Conservation (phyloP, 2,113 vertebrate genomes). For the Bubalus kerabau region DNA sequence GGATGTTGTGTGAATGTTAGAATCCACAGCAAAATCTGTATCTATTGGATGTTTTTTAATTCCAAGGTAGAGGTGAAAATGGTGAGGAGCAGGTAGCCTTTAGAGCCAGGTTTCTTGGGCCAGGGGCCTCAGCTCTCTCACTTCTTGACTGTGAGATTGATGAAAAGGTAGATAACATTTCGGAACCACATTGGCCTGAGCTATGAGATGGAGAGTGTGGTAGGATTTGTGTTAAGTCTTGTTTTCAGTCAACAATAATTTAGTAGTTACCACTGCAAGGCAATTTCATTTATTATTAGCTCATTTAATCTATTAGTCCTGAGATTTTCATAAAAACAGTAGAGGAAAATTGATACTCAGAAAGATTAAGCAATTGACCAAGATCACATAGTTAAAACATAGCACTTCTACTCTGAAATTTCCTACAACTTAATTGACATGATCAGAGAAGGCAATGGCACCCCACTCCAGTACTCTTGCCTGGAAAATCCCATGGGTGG, state of each 20-base stretch:
- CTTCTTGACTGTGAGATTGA: neutral
- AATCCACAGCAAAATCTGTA: neutral
- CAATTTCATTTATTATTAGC: neutral
- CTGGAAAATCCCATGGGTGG: too few species aligned
- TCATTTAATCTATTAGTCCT: neutral
- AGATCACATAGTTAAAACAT: neutral
- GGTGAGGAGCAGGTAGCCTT: neutral
- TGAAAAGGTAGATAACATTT: neutral
- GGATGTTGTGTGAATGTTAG: neutral
- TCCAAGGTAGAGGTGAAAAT: neutral
- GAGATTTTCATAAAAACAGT: neutral
- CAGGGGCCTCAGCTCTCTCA: neutral
- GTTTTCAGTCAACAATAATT: neutral
- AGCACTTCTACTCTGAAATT: neutral
- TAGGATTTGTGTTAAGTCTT: neutral
- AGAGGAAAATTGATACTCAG: neutral
- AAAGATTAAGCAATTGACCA: neutral
- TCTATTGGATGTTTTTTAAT: neutral
- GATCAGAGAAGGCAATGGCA: too few species aligned
- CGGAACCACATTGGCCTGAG: neutral
- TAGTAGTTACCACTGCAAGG: neutral
- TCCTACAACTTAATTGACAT: neutral
- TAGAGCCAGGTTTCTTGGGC: neutral
- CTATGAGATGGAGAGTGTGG: neutral
- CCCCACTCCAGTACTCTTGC: too few species aligned